Conservation (phyloP, 23 tunicate genomes). For the Oikopleura dioica region DNA sequence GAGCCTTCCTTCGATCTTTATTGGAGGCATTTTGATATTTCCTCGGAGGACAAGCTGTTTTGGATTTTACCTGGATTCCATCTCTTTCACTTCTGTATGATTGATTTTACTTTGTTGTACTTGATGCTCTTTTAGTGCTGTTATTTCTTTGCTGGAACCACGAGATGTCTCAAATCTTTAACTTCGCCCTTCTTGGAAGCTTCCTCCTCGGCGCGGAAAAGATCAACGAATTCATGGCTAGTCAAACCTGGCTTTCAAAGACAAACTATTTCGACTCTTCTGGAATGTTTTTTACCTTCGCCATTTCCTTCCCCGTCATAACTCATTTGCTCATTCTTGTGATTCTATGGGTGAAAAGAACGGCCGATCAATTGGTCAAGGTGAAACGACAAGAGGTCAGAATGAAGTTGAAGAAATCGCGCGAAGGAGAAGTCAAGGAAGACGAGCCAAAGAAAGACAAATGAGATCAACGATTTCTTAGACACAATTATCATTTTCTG, state of each 20-base stretch:
- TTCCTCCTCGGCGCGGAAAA: neutral
- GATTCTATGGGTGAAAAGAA: too few relatives aligned
- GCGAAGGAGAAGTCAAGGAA: too few relatives aligned
- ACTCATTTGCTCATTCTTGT: too few relatives aligned
- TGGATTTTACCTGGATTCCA: neutral
- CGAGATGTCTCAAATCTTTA: neutral
- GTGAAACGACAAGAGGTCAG: too few relatives aligned
- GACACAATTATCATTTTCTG: too few relatives aligned
- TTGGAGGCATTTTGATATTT: neutral
- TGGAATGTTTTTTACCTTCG: conserved; percentile 10
- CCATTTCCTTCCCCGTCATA: neutral
- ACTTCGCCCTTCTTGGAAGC: neutral
- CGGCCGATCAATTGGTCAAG: too few relatives aligned
- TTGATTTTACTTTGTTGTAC: too few relatives aligned
- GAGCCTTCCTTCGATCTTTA: neutral
- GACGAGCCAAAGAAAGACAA: too few relatives aligned
- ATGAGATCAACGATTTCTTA: too few relatives aligned
- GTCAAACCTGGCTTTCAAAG: neutral
- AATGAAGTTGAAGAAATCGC: too few relatives aligned
- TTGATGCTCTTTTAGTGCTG: neutral
- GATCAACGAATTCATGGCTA: neutral
- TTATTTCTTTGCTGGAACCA: neutral
- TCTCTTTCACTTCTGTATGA: neutral
- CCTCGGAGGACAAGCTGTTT: neutral
- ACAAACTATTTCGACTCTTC: conserved; percentile 2